A percentile compares a stretch with the other conserved stretches of the same genome.
These are phyloP conservation scores for Coelinius sp. DNA, from an alignment of 2,888 invertebrate species.

Conservation along the genomic window DNA sequence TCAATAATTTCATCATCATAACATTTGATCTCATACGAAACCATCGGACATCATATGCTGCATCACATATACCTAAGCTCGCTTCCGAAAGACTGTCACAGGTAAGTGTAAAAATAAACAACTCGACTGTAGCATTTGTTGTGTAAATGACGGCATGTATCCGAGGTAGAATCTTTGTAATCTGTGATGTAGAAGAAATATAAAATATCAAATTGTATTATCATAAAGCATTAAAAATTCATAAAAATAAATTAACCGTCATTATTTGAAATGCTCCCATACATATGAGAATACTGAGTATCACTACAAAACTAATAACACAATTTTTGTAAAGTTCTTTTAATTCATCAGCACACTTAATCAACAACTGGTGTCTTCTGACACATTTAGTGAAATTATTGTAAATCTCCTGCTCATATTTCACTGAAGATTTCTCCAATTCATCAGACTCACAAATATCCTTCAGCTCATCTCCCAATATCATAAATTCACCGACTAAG, in stretches of 20 bases:
- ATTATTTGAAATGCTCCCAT: slow-evolving; percentile 46
- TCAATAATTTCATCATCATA: slow-evolving; percentile 38
- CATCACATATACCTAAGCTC: slow-evolving; percentile 50
- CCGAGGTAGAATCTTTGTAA: not conserved
- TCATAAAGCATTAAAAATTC: too few species aligned
- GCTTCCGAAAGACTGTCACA: slow-evolving; percentile 26
- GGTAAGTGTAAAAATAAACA: not conserved
- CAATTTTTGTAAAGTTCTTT: slow-evolving; percentile 44
- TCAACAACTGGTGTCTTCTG: slow-evolving; percentile 43
- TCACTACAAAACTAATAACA: slow-evolving; percentile 43
- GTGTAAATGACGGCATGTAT: not conserved
- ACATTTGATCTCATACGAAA: slow-evolving; percentile 45
- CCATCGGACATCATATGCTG: slow-evolving; percentile 52
- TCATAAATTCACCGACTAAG: slow-evolving; percentile 48
- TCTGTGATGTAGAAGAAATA: not conserved
- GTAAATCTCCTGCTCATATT: not conserved
- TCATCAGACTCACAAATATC: slow-evolving; percentile 30
- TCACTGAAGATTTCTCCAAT: not conserved
- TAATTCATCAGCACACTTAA: slow-evolving; percentile 39
- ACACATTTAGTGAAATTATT: slow-evolving; percentile 41
- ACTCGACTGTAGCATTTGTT: not conserved
- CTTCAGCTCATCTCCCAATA: slow-evolving; percentile 45
- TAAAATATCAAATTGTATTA: too few species aligned
- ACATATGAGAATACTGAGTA: slow-evolving; percentile 33
- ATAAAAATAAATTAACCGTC: slow-evolving; percentile 37